Evolutionary conservation across 2,797 vertebrate genomes (phyloP), one percentile per base, ranked within the genome.

Genomic region (Valencia hispanica): DNA sequence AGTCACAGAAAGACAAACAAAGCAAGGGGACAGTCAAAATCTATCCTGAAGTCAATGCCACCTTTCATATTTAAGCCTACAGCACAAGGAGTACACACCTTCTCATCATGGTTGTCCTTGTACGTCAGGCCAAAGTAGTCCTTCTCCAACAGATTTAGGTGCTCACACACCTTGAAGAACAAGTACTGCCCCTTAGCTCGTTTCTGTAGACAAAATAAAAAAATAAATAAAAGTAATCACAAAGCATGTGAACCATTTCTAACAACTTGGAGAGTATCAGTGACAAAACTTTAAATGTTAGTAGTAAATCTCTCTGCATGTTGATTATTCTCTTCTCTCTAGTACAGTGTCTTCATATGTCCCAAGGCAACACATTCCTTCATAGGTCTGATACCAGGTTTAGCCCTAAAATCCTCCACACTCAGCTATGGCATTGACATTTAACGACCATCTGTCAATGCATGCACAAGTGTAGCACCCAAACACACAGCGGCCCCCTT

Each of bases 101-200:
- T 97, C 87, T 97, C 95, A 45, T 97, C 96, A 69, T 95, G 82
- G 83, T 70, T 95, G 92, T 98, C 97, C 78, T 84, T 96, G 92
- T 96, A 98, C 2, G 92, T 77, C 86, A 99, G 92, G 50, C 97
- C 96, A 79, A 99, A 99, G 91, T 99, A 99, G 91, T 99, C 98
- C 87, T 97, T 98, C 92, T 99, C 98, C 95, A 99, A 39, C 68
- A 99, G 93, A 84, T 99, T 99, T 68, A 99, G 97, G 73, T 98
- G 96, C 68, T 97, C 97, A 65, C 97, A 99, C 45, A 99, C 97
- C 86, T 95, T 97, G 72, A 96, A 96, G 93, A 98, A 97, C 36
- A 99, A 89, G 80, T 91, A 94, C 74, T 98, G 97, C 72, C 97
- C 98, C 86, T 97, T 99, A 1, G 95, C 95, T 79, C 95, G 96